Evolutionary conservation across 2,888 invertebrate species (phyloP).

Genomic region (Drosophila robusta): DNA sequence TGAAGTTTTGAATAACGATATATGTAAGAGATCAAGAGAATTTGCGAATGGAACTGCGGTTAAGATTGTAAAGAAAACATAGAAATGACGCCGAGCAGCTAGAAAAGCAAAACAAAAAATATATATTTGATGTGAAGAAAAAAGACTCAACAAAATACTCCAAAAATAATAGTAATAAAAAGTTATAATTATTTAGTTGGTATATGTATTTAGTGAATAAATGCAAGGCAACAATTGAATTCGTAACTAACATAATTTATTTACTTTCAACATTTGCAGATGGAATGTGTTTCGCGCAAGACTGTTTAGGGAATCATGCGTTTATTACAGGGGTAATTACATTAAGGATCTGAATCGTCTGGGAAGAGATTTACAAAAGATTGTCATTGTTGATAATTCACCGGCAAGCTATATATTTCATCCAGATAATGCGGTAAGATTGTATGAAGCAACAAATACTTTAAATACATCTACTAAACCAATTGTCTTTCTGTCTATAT

Average conservation of each 20-base stretch:
- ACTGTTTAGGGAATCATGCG: constrained; percentile 99
- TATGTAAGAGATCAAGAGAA: background rate
- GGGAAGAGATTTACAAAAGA: constrained; percentile 97
- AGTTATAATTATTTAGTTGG: no score
- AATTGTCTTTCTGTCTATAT: background rate
- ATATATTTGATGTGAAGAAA: no score
- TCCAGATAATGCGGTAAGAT: constrained; percentile 99
- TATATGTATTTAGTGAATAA: background rate
- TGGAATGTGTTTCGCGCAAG: constrained; percentile 98
- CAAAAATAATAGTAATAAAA: background rate
- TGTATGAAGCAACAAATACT: no score
- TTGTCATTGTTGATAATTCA: constrained; percentile 99
- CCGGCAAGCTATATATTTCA: constrained; percentile 99
- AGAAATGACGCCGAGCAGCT: background rate
- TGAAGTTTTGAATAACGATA: constrained; percentile 17
- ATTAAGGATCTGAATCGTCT: constrained; percentile 99
- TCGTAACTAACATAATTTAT: constrained; percentile 4
- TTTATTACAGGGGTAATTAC: constrained; percentile 99
- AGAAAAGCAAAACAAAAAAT: no score
- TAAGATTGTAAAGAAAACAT: constrained; percentile 5
- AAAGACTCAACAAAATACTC: background rate
- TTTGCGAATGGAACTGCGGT: constrained; percentile 14
- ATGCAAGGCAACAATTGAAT: background rate
- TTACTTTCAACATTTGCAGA: constrained; percentile 85
- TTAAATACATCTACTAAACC: background rate